Conservation (phyloP, 2,113 vertebrate species). For the Jacana jacana region DNA sequence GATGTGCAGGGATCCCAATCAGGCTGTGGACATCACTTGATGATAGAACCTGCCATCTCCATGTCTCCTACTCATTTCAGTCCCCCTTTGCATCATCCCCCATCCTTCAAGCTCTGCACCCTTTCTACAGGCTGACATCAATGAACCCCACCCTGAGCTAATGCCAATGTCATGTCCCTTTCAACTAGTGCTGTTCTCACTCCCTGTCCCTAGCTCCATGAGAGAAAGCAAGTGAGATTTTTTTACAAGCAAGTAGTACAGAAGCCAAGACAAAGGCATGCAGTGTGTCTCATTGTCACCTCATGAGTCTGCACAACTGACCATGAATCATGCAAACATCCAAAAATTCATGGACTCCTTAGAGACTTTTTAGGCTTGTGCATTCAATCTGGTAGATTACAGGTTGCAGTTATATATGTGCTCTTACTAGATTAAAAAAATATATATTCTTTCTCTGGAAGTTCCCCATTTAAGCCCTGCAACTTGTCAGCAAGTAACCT, state of each 20-base stretch:
- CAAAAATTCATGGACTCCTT: neutral
- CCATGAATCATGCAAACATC: accelerated
- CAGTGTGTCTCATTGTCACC: neutral
- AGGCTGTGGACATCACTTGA: neutral
- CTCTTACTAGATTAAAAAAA: neutral
- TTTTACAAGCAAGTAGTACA: neutral
- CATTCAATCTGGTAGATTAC: neutral
- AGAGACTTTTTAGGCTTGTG: neutral
- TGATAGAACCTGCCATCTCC: neutral
- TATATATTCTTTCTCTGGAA: neutral
- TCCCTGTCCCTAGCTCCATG: neutral
- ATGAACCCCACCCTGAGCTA: neutral
- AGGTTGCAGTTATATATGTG: neutral
- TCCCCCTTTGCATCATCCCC: neutral
- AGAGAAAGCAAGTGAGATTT: neutral
- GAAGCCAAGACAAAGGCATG: neutral
- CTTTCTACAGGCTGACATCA: neutral
- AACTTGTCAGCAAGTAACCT: neutral
- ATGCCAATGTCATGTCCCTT: too few species aligned
- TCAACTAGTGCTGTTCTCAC: accelerated
- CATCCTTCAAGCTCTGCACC: neutral
- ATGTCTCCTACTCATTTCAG: too few species aligned
- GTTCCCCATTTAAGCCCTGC: neutral
- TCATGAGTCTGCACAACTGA: neutral
- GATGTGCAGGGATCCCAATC: neutral